Evolutionary conservation across 1,140 invertebrate genomes (phyloP).

Genomic region (Cyphomyrmex costatus): DNA sequence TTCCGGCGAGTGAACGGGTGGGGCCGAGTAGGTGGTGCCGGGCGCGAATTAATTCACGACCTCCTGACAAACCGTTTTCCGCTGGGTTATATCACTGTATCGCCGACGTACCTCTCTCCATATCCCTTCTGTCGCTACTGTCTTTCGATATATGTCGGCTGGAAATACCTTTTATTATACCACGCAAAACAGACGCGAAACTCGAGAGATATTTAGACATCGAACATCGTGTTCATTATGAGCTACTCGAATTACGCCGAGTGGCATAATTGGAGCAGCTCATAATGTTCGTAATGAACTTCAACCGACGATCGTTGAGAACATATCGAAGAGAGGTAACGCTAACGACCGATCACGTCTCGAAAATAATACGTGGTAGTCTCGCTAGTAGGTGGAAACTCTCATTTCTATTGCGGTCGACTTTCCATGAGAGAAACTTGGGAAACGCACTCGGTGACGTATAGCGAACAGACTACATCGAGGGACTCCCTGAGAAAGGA

Average conservation of each 20-base stretch:
- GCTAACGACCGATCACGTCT: neutral
- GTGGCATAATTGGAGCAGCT: neutral
- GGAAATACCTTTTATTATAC: neutral
- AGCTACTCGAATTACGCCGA: neutral
- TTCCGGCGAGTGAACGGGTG: constrained; percentile 60
- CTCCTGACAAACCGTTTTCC: constrained; percentile 73
- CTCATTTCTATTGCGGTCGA: neutral
- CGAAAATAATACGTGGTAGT: neutral
- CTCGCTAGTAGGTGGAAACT: constrained; percentile 11
- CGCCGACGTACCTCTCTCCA: constrained; percentile 2
- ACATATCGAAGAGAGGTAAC: neutral
- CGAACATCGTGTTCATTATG: neutral
- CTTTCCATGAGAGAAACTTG: constrained; percentile 10
- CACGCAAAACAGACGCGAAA: neutral
- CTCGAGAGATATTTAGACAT: constrained; percentile 11
- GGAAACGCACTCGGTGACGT: neutral
- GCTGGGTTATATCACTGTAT: constrained; percentile 6
- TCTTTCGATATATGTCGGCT: neutral
- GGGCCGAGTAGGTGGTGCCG: constrained; percentile 42
- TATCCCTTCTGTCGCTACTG: neutral
- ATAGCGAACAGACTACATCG: constrained; percentile 9
- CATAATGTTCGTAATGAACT: too few species aligned
- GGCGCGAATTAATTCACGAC: constrained; percentile 77
- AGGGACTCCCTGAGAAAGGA: neutral
- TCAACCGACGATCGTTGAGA: neutral